A percentile compares a stretch with the other conserved stretches of the same genome.
Evolutionary conservation across 92 coral and sea anemone species (phyloP).

Genomic region (Epizoanthus ramosus): DNA sequence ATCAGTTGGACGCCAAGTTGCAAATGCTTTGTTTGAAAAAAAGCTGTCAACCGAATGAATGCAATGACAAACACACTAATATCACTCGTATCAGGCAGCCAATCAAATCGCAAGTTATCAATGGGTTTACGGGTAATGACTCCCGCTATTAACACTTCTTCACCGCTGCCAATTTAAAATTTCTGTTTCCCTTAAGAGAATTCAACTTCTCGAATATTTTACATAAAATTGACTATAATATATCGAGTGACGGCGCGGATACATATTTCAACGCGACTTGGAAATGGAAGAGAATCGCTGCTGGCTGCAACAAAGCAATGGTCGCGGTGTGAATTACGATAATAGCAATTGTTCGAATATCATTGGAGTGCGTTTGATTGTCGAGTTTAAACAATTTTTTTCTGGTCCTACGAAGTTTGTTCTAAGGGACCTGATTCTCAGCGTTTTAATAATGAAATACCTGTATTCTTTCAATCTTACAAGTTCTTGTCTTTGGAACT

Average conservation of each 20-base stretch:
- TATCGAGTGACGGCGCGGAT: slow-evolving; percentile 22
- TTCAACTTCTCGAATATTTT: slow-evolving; percentile 60
- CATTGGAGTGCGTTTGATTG: slow-evolving; percentile 32
- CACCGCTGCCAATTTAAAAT: slow-evolving; percentile 26
- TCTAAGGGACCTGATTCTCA: slow-evolving; percentile 28
- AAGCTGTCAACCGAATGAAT: slow-evolving; percentile 34
- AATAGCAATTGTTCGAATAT: slow-evolving; percentile 3
- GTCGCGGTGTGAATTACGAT: neutral
- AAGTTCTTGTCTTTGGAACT: neutral
- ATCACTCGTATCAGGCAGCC: slow-evolving; percentile 51
- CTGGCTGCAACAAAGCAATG: neutral
- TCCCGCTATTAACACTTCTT: slow-evolving; percentile 47
- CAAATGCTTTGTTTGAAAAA: slow-evolving; percentile 27
- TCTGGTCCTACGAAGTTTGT: neutral
- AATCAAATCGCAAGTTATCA: slow-evolving; percentile 77
- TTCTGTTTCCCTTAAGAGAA: slow-evolving; percentile 56
- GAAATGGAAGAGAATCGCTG: neutral
- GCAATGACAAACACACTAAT: slow-evolving; percentile 56
- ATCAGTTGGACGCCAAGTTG: slow-evolving; percentile 30
- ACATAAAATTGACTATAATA: slow-evolving; percentile 52
- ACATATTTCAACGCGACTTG: neutral
- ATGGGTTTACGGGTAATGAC: slow-evolving; percentile 83
- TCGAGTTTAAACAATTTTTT: slow-evolving; percentile 33
- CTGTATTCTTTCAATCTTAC: slow-evolving; percentile 4
- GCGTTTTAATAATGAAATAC: slow-evolving; percentile 32